A percentile compares a stretch with the other conserved stretches of the same genome.
Conservation (phyloP, 2,113 vertebrate species). For the Gymnogyps californianus region DNA sequence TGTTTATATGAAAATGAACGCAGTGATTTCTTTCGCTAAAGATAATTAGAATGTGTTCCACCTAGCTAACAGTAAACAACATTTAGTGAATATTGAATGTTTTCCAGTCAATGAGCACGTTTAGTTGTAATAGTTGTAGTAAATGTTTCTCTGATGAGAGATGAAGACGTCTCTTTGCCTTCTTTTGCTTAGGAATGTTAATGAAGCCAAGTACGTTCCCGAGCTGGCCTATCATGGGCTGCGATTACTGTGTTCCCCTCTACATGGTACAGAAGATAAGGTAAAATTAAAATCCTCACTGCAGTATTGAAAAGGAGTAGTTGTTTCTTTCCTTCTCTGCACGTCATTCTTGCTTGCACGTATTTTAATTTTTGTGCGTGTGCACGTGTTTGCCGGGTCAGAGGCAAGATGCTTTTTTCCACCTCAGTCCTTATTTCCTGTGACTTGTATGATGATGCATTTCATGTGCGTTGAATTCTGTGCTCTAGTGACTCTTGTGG, state of each 20-base stretch:
- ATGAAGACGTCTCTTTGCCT: background rate
- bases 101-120: background rate
- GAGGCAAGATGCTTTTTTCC: background rate
- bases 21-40: background rate
- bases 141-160: background rate
- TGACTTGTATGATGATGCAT: background rate
- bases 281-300: constrained; percentile 63
- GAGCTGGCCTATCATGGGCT: constrained; percentile 86
- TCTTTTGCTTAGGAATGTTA: constrained; percentile 68
- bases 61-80: constrained; percentile 1
- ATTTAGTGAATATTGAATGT: background rate
- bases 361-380: background rate
- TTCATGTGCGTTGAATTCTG: background rate
- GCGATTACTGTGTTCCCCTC: constrained; percentile 79
- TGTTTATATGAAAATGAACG: background rate
- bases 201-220: constrained; percentile 74
- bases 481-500: background rate
- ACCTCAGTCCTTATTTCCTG: background rate
- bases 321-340: background rate
- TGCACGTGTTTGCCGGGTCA: background rate
- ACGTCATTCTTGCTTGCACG: rapidly evolving
- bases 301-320: background rate
- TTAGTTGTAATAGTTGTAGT: background rate
- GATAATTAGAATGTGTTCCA: background rate
- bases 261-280: constrained; percentile 80